phyloP scores from a whole-genome alignment of 2,113 vertebrate genomes.

The Antennarius striatus region DNA sequence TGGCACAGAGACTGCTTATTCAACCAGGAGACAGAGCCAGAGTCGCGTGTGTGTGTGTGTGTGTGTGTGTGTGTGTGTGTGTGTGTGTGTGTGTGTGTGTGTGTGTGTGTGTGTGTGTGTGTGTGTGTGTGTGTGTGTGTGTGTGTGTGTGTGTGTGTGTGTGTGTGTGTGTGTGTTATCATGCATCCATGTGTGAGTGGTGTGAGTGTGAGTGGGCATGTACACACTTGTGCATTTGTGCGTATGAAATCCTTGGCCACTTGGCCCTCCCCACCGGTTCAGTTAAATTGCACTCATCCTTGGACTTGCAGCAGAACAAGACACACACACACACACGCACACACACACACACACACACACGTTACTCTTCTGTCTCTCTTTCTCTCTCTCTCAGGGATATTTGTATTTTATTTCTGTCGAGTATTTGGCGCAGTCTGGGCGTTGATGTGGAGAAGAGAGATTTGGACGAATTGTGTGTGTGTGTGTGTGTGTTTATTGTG shows the following conservation, averaged over 20 bases:
- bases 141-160: background rate
- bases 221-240: background rate
- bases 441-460: constrained; percentile 58
- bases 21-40: constrained; percentile 54
- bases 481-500: constrained; percentile 26
- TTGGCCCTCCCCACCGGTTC: constrained; percentile 41
- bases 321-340: constrained; percentile 3
- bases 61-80: constrained; percentile 15
- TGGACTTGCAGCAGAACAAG: constrained; percentile 38
- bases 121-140: no score
- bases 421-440: constrained; percentile 42
- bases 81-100: constrained; percentile 12
- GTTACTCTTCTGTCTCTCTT: constrained; percentile 45
- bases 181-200: no score
- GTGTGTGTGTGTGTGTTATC: no score
- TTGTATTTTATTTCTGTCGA: constrained; percentile 55
- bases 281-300: constrained; percentile 63
- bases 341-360: constrained; percentile 22
- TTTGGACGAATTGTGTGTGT: constrained; percentile 49
- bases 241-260: constrained; percentile 44
- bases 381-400: constrained; percentile 44
- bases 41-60: constrained; percentile 28
- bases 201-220: no score
- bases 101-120: background rate
- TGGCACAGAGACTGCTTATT: constrained; percentile 72